Evolutionary conservation across 1,140 invertebrate genomes (phyloP).

Genomic region (Leptopilina clavipes): DNA sequence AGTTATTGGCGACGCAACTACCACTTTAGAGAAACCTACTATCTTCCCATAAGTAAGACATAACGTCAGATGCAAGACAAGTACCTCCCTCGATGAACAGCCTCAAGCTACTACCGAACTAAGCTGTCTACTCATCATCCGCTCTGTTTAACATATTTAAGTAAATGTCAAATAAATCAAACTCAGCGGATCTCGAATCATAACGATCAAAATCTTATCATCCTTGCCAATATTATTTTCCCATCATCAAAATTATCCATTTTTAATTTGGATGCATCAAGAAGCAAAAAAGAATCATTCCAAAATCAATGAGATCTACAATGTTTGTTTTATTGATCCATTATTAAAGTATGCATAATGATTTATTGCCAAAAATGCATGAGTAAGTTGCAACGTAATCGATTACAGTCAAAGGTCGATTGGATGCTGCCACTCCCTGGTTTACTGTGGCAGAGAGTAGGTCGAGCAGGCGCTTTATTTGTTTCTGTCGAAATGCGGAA

Average conservation of each 20-base stretch:
- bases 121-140: conserved; percentile 5
- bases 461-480: conserved; percentile 52
- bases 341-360: neutral
- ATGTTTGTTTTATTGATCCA: too few relatives aligned
- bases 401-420: conserved; percentile 59
- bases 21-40: conserved; percentile 49
- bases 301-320: neutral
- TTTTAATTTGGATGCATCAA: too few relatives aligned
- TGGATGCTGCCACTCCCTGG: conserved; percentile 45
- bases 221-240: too few relatives aligned
- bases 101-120: conserved; percentile 1
- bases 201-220: too few relatives aligned
- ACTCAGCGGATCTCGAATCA: neutral
- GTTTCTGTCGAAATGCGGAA: conserved; percentile 51
- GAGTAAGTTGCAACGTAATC: conserved; percentile 44
- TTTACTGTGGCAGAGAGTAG: conserved; percentile 39
- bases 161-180: neutral
- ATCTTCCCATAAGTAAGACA: conserved; percentile 53
- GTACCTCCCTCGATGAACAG: conserved; percentile 42
- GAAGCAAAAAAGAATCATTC: neutral
- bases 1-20: conserved; percentile 60
- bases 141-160: conserved; percentile 12
- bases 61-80: conserved; percentile 60
- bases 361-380: neutral
- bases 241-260: too few relatives aligned